These are phyloP conservation scores for Gnatocerus cornutus DNA, from an alignment of 2,888 invertebrate species.

Conservation along the genomic window DNA sequence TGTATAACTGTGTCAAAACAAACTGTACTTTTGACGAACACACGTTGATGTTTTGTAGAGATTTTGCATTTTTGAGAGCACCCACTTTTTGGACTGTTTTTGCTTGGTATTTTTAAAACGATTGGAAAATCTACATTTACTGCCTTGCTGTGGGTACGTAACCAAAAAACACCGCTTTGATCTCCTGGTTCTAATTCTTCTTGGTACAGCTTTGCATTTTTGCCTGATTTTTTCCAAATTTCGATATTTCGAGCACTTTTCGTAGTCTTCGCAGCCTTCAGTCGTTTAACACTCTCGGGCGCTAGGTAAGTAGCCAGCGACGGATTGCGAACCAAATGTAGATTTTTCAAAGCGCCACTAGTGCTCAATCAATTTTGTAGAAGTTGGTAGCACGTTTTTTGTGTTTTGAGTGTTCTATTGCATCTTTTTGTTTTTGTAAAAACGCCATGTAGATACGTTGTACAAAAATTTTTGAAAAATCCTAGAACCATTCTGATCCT, in stretches of 20 bases:
- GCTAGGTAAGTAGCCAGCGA: not conserved
- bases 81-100: conserved; percentile 42
- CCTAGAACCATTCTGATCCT: not conserved
- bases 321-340: conserved; percentile 7
- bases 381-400: conserved; percentile 38
- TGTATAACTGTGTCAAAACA: conserved; percentile 13
- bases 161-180: not conserved
- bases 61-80: conserved; percentile 39
- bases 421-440: conserved; percentile 22
- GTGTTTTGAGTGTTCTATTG: conserved; percentile 40
- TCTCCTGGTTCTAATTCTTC: no score
- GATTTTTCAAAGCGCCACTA: conserved; percentile 21
- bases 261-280: no score
- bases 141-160: no score
- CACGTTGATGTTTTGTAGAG: conserved; percentile 25
- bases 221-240: no score
- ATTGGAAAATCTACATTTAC: conserved; percentile 37
- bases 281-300: no score
- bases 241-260: no score
- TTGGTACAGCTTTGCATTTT: no score
- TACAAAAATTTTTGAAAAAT: no score
- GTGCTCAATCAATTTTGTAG: conserved; percentile 8
- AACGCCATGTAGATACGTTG: conserved; percentile 7
- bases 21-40: conserved; percentile 37
- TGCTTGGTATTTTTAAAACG: conserved; percentile 33